These are phyloP conservation scores for Drosophila conformis DNA, from an alignment of 2,888 invertebrate genomes.

Conservation along the genomic window DNA sequence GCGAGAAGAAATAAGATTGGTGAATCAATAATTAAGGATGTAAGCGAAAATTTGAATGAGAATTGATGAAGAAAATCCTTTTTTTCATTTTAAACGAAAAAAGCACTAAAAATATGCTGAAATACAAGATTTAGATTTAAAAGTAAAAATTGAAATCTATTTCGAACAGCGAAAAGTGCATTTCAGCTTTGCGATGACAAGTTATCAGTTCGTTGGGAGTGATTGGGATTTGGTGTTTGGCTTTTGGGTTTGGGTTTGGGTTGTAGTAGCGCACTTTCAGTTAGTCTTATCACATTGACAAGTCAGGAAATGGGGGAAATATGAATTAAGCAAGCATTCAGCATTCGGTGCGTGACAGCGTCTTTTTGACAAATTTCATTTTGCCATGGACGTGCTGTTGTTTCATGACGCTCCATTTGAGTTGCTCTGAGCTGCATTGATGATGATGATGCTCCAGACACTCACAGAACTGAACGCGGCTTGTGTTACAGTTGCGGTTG, in stretches of 20 bases:
- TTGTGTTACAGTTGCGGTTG: constrained; percentile 50
- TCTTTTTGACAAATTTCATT: constrained; percentile 81
- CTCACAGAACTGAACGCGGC: constrained; percentile 28
- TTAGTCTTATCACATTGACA: constrained; percentile 43
- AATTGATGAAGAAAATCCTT: neutral
- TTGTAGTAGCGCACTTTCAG: constrained; percentile 17
- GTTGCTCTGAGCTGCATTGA: constrained; percentile 48
- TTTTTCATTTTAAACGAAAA: neutral
- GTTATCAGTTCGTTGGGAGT: constrained; percentile 6
- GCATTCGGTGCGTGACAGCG: constrained; percentile 75
- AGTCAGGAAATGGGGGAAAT: constrained; percentile 28
- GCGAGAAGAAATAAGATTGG: neutral
- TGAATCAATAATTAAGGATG: neutral
- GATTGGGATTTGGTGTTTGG: constrained; percentile 9
- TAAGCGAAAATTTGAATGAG: neutral
- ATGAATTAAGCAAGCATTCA: constrained; percentile 79
- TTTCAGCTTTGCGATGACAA: constrained; percentile 2
- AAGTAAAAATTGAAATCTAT: neutral
- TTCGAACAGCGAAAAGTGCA: constrained; percentile 15
- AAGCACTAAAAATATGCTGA: neutral
- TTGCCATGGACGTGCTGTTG: constrained; percentile 75
- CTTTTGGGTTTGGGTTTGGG: neutral
- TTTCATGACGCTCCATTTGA: constrained; percentile 71
- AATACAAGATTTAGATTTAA: neutral
- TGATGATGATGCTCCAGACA: constrained; percentile 25